phyloP scores from a whole-genome alignment of 2,113 vertebrate species.

The Lasiurus borealis region DNA sequence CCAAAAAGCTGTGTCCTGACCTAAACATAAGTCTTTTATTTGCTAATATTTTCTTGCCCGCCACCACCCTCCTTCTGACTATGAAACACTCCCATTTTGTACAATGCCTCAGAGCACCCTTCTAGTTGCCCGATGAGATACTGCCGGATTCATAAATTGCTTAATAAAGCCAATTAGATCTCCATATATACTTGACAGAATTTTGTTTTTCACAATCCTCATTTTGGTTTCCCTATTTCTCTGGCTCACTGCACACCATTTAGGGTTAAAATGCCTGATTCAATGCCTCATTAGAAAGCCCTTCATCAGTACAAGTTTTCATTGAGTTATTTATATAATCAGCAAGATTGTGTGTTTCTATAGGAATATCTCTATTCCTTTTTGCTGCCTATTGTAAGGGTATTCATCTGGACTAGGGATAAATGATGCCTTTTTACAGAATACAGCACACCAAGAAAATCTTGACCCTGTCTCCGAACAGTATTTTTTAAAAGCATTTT shows the following conservation, averaged over 20 bases:
- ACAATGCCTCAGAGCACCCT: background rate
- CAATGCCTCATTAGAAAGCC: background rate
- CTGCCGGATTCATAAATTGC: background rate
- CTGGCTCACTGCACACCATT: background rate
- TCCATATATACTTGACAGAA: background rate
- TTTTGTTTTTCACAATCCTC: background rate
- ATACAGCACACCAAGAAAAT: background rate
- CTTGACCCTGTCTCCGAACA: background rate
- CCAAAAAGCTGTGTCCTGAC: background rate
- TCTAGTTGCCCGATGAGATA: background rate
- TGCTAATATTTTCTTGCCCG: background rate
- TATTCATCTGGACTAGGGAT: background rate
- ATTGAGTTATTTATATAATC: background rate
- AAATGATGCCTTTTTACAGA: background rate
- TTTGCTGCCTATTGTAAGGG: background rate
- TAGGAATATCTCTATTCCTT: background rate
- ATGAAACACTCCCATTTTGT: too few species aligned
- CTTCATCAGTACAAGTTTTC: background rate
- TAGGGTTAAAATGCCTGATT: background rate
- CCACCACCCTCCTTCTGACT: background rate
- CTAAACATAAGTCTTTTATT: background rate
- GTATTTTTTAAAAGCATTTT: conserved; percentile 24
- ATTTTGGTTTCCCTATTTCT: background rate
- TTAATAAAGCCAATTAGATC: background rate
- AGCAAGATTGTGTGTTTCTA: background rate